Evolutionary conservation across 1,140 invertebrate genomes (phyloP).

Genomic region (Dinoponera quadriceps): DNA sequence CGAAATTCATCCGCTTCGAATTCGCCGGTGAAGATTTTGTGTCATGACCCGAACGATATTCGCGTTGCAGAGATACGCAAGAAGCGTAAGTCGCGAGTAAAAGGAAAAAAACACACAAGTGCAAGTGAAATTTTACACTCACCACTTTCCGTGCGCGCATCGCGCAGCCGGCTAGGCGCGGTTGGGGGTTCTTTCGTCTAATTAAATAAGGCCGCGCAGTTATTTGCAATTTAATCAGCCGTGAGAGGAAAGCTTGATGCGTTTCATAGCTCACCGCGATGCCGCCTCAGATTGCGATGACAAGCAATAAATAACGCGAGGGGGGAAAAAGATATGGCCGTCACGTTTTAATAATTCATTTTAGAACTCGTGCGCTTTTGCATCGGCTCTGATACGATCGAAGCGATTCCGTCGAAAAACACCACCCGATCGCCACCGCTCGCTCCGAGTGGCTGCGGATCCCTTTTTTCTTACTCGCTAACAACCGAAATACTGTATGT

Average conservation of each 20-base stretch:
- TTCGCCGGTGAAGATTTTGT: too few species aligned
- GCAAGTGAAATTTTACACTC: neutral
- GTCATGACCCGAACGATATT: neutral
- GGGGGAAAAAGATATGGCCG: constrained; percentile 27
- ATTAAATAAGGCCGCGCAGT: constrained; percentile 36
- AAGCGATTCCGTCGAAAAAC: constrained; percentile 37
- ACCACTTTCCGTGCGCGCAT: neutral
- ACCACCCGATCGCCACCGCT: neutral
- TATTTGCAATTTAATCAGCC: constrained; percentile 38
- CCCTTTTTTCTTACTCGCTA: constrained; percentile 44
- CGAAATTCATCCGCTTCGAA: too few species aligned
- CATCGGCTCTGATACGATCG: constrained; percentile 47
- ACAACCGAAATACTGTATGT: constrained; percentile 6
- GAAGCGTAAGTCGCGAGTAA: neutral
- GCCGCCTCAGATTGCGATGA: constrained; percentile 15
- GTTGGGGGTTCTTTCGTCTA: neutral
- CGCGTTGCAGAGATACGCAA: neutral
- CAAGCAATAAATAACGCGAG: constrained; percentile 52
- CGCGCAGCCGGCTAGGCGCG: neutral
- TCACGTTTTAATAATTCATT: constrained; percentile 52
- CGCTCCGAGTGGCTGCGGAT: constrained; percentile 8
- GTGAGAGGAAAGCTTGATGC: constrained; percentile 37
- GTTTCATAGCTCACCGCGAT: constrained; percentile 27
- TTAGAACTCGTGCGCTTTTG: constrained; percentile 27
- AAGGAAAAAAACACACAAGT: neutral